phyloP scores from a whole-genome alignment of 2,888 invertebrate species.

The Peribatodes rhomboidaria region DNA sequence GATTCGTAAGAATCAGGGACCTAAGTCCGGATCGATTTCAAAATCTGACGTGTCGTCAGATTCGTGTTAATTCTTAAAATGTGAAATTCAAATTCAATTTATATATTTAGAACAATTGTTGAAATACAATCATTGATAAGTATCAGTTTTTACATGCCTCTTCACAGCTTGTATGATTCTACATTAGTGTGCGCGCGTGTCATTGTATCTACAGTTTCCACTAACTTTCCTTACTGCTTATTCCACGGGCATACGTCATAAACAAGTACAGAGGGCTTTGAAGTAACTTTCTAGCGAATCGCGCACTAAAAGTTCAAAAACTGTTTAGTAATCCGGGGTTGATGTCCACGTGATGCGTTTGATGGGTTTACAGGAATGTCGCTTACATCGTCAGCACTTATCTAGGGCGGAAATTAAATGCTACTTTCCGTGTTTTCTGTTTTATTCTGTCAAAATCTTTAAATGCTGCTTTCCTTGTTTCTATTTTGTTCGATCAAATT shows the following conservation, averaged over 20 bases:
- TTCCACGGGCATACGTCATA: slow-evolving; percentile 55
- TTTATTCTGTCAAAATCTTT: no score
- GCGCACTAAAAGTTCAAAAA: slow-evolving; percentile 61
- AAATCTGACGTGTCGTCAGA: no score
- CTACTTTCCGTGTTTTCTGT: no score
- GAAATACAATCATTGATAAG: no score
- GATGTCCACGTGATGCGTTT: slow-evolving; percentile 39
- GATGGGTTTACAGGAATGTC: slow-evolving; percentile 36
- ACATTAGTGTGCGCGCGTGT: background rate
- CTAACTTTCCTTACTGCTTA: slow-evolving; percentile 28
- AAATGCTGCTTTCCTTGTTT: no score
- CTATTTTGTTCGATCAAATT: no score
- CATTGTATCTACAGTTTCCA: background rate
- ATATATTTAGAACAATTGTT: no score
- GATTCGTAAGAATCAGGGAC: no score
- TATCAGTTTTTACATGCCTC: no score
- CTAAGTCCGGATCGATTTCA: no score
- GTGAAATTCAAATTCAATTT: no score
- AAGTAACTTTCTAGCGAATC: slow-evolving; percentile 59
- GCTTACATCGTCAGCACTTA: slow-evolving; percentile 4
- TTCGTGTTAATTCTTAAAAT: no score
- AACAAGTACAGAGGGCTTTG: slow-evolving; percentile 65
- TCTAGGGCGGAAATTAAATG: background rate
- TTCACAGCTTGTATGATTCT: background rate
- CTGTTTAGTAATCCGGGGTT: slow-evolving; percentile 48